These are phyloP conservation scores for Laterallus jamaicensis DNA, from an alignment of 2,113 vertebrate genomes.

Conservation along the genomic window DNA sequence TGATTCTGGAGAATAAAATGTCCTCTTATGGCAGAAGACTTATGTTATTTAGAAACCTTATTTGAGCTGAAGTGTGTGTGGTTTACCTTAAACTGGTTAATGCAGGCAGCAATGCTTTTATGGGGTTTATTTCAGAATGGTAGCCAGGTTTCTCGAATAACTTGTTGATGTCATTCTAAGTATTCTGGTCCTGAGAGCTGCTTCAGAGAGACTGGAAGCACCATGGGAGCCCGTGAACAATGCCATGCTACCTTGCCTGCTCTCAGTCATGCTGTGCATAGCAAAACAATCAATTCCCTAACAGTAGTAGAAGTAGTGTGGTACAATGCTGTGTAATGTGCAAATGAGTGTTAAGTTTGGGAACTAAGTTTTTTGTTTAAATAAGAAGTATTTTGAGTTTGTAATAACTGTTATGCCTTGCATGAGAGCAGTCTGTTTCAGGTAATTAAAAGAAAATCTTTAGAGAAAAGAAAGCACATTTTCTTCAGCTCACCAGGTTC, in stretches of 20 bases:
- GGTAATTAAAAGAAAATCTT: neutral
- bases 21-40: neutral
- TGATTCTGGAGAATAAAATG: neutral
- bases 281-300: neutral
- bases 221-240: neutral
- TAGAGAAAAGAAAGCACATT: neutral
- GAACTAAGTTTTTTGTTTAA: neutral
- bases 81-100: constrained; percentile 14
- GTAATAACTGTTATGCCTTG: neutral
- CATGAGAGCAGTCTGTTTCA: neutral
- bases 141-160: constrained; percentile 35
- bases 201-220: neutral
- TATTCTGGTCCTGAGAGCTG: neutral
- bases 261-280: neutral
- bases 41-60: neutral
- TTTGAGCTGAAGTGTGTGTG: neutral
- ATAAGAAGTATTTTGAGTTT: neutral
- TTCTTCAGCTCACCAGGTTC: neutral
- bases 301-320: neutral
- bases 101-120: neutral
- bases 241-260: neutral
- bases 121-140: neutral
- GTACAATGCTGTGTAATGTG: neutral
- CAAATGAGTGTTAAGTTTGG: neutral
- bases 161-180: constrained; percentile 30